Base-by-base conservation (phyloP, 1,140 invertebrate genomes). In the Fopius arisanus region DNA sequence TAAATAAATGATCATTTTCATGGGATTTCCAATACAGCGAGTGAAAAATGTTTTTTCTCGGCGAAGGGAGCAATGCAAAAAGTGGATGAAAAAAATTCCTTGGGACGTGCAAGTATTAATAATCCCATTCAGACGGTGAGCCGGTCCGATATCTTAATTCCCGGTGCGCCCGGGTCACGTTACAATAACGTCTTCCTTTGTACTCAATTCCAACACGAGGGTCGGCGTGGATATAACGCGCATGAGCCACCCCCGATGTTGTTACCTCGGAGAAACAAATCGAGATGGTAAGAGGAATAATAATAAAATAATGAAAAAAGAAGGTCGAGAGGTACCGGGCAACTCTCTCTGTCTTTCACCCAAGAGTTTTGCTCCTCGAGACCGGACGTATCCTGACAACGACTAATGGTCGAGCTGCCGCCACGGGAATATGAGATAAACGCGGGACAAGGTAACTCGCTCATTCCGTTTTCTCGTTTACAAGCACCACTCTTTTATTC, bases 101-200 rank as follows among this genome's bases (percentile, higher is more conserved):
- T 59, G 33, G 23, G 70, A 72, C 59, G 70, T 72, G 70, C 40
- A 66, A 65, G 65, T 80, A 78, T 79, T 78, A 80, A 80, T 80
- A 82, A 80, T 80, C 74, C 75, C 78, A 79, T 80, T 80, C 77
- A 78, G 71, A 72, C 54, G 71, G 54, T 74, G 29, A 63, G 48
- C 62, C 74, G 63, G 75, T 67, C 73, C 77, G 79, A 85, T 83
- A 84, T 85, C 82, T 85, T 83, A 85, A 85, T 84, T 84, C 79
- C 74, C 70, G n/a, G 76, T 66, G 40, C 16, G 70, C 66, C 37
- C 78, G 79, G 82, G 79, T 85, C 83, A 80, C 78, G 79, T 86
- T 86, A 86, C 82, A 81, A 76, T 73, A 73, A 81, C 78, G 76
- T 82, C 78, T 82, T 80, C 76, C 77, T 81, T 82, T 81, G 79